Percentiles rank a stretch among this genome's conserved stretches.
These are phyloP conservation scores for Phyllostomus discolor DNA, from an alignment of 2,113 vertebrate genomes.

Conservation along the genomic window DNA sequence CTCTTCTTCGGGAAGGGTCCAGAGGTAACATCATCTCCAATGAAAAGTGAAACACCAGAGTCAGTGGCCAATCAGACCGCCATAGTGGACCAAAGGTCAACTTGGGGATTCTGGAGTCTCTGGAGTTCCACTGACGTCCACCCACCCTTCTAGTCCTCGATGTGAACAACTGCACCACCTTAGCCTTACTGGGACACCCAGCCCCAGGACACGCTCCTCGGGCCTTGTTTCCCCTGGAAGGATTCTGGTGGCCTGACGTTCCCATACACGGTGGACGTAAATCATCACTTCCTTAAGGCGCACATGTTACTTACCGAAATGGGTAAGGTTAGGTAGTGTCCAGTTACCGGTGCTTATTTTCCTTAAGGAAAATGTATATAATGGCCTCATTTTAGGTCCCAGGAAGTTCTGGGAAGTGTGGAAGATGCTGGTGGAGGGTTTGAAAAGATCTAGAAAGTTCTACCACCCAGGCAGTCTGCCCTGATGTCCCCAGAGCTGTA, in stretches of 20 bases:
- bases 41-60: not conserved
- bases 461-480: not conserved
- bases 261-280: not conserved
- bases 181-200: not conserved
- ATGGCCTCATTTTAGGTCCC: not conserved
- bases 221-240: not conserved
- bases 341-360: not conserved
- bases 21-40: not conserved
- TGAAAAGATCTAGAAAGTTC: slow-evolving; percentile 21
- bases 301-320: not conserved
- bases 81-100: not conserved
- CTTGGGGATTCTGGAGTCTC: not conserved
- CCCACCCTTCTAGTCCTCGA: not conserved
- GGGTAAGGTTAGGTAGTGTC: not conserved
- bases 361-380: not conserved
- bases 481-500: not conserved
- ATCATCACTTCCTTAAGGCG: not conserved
- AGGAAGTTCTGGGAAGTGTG: not conserved
- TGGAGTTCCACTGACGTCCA: no score
- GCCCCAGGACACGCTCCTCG: not conserved
- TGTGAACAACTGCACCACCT: not conserved
- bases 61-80: not conserved
- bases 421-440: not conserved
- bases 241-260: not conserved
- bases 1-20: not conserved